A percentile compares a stretch with the other conserved stretches of the same genome.
phyloP scores from a whole-genome alignment of 2,113 vertebrate species.

The Helogale parvula region DNA sequence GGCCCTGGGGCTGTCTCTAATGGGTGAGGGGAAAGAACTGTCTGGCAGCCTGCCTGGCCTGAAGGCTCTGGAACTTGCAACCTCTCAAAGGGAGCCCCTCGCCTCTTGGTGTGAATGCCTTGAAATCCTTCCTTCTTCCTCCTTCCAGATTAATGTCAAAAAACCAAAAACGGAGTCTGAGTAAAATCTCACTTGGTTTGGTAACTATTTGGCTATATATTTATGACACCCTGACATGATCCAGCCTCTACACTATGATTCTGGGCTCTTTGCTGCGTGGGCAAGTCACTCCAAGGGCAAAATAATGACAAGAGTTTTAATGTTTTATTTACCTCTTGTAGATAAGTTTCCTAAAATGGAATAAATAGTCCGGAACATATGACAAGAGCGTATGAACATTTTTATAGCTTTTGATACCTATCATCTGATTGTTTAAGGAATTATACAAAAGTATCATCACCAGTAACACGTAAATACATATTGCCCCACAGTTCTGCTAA shows the following conservation, averaged over 20 bases:
- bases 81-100: not conserved
- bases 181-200: slow-evolving; percentile 6
- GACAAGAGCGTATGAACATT: not conserved
- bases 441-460: not conserved
- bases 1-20: not conserved
- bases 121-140: not conserved
- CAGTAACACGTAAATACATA: not conserved
- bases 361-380: not conserved
- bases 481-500: not conserved
- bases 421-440: not conserved
- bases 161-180: not conserved
- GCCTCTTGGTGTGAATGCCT: not conserved
- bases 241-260: not conserved
- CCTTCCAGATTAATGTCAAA: not conserved
- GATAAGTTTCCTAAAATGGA: slow-evolving; percentile 26
- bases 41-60: not conserved
- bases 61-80: not conserved
- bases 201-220: not conserved
- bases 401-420: not conserved
- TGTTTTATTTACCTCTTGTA: slow-evolving; percentile 44
- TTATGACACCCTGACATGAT: not conserved
- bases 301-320: not conserved
- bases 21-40: not conserved
- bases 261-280: not conserved
- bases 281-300: not conserved